These are phyloP conservation scores for Eulemur macaco DNA, from an alignment of 2,113 vertebrate species.

Conservation along the genomic window DNA sequence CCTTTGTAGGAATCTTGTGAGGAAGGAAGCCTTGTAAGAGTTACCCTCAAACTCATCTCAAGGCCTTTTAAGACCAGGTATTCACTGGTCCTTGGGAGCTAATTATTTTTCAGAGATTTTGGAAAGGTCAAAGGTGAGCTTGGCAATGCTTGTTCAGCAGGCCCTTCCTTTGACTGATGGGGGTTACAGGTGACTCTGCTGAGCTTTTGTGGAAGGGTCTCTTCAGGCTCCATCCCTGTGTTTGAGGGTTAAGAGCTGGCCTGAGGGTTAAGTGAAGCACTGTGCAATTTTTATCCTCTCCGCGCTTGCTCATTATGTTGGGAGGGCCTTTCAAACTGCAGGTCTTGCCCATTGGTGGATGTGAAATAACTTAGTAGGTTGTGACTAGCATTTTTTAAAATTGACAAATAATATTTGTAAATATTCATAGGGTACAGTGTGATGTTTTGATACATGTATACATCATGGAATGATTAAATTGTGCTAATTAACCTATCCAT, in stretches of 20 bases:
- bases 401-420: neutral
- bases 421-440: neutral
- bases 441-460: neutral
- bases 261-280: fast-evolving
- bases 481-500: neutral
- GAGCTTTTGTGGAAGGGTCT: no score
- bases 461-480: neutral
- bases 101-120: neutral
- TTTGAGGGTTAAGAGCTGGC: no score
- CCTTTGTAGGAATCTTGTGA: fast-evolving
- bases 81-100: neutral
- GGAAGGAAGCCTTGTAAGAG: neutral
- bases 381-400: neutral
- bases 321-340: neutral
- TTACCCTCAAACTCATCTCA: neutral
- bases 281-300: neutral
- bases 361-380: neutral
- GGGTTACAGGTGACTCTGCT: fast-evolving
- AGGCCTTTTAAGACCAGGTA: neutral
- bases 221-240: fast-evolving
- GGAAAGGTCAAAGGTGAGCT: neutral
- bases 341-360: fast-evolving
- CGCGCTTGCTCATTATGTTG: fast-evolving
- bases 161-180: fast-evolving
- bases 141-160: no score